Evolutionary conservation across 2,113 vertebrate species (phyloP).

Genomic region (Prionailurus viverrinus): DNA sequence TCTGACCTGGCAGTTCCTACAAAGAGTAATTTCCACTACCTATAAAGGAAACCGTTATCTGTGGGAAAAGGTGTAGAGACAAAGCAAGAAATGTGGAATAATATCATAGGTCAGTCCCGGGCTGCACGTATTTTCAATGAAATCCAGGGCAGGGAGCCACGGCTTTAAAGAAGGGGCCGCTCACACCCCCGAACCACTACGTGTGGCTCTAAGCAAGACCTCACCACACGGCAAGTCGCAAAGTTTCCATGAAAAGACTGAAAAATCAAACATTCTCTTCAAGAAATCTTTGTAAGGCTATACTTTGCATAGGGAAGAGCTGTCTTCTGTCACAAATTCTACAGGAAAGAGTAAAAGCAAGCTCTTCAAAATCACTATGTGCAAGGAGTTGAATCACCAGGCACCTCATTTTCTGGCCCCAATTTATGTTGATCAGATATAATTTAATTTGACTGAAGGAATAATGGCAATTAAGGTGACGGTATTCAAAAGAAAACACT

Average conservation of each 20-base stretch:
- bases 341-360: slow-evolving; percentile 68
- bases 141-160: slow-evolving; percentile 34
- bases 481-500: slow-evolving; percentile 58
- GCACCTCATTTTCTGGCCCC: slow-evolving; percentile 53
- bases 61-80: slow-evolving; percentile 82
- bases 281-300: slow-evolving; percentile 72
- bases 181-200: neutral
- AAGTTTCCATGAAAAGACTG: slow-evolving; percentile 49
- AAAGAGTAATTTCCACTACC: slow-evolving; percentile 76
- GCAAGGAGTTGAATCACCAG: neutral
- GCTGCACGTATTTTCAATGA: neutral
- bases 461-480: slow-evolving; percentile 62
- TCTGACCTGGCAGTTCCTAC: slow-evolving; percentile 80
- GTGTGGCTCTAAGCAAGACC: neutral
- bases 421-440: neutral
- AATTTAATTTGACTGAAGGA: slow-evolving; percentile 71
- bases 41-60: slow-evolving; percentile 82
- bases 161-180: neutral
- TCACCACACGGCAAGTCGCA: slow-evolving; percentile 3
- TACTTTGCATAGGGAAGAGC: slow-evolving; percentile 82
- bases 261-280: slow-evolving; percentile 50
- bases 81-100: slow-evolving; percentile 76
- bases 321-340: slow-evolving; percentile 75
- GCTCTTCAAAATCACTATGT: slow-evolving; percentile 44
- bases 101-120: slow-evolving; percentile 48